Evolutionary conservation across 2,888 invertebrate species (phyloP).

Genomic region (Antheraea yamamai): DNA sequence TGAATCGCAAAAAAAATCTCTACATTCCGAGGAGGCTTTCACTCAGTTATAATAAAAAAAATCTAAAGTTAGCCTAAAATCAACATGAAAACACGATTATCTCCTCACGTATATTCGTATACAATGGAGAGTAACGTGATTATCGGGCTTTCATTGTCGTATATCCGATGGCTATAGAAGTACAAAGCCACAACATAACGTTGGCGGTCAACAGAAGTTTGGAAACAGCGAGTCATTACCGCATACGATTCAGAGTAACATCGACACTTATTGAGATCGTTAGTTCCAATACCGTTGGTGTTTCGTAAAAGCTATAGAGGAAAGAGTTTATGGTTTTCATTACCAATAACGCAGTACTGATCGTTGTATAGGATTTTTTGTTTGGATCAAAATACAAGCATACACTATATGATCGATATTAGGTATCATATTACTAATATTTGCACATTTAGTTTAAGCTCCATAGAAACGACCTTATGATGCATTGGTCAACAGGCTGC

Average conservation of each 20-base stretch:
- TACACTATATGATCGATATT: neutral
- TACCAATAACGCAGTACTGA: neutral
- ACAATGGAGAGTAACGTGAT: slow-evolving; percentile 48
- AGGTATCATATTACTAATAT: neutral
- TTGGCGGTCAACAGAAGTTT: slow-evolving; percentile 58
- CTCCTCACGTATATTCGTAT: slow-evolving; percentile 33
- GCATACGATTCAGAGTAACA: slow-evolving; percentile 51
- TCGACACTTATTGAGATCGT: slow-evolving; percentile 45
- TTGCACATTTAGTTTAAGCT: neutral
- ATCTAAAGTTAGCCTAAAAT: neutral
- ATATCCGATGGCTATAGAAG: slow-evolving; percentile 39
- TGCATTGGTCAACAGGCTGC: no score
- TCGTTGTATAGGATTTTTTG: neutral
- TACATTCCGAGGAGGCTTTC: no score
- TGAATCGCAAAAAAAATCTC: no score
- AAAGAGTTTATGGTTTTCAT: slow-evolving; percentile 16
- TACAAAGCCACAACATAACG: slow-evolving; percentile 49
- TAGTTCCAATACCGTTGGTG: slow-evolving; percentile 26
- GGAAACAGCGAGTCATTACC: slow-evolving; percentile 43
- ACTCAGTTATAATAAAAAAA: neutral
- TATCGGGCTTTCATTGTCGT: slow-evolving; percentile 56
- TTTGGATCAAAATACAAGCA: neutral
- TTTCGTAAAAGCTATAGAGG: slow-evolving; percentile 11
- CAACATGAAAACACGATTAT: slow-evolving; percentile 11
- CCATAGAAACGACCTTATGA: no score